phyloP scores from a whole-genome alignment of 92 coral and sea anemone species.

The Chrysogorgia sp. region DNA sequence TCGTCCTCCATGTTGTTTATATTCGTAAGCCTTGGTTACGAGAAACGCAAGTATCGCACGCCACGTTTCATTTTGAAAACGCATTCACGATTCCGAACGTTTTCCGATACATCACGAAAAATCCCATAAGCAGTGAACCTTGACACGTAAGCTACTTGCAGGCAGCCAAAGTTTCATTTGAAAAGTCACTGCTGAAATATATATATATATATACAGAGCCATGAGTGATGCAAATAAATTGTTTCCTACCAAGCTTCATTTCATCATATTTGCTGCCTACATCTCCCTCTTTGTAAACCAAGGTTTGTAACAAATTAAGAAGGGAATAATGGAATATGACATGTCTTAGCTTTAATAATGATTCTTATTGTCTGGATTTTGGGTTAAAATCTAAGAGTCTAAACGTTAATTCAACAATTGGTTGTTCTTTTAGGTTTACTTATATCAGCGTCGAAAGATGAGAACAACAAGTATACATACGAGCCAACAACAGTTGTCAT shows the following conservation, averaged over 20 bases:
- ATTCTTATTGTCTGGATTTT: no score
- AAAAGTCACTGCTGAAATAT: no score
- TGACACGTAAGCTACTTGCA: no score
- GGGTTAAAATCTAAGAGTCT: no score
- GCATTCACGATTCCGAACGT: no score
- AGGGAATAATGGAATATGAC: background rate
- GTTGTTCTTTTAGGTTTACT: conserved; percentile 71
- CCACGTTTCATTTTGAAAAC: no score
- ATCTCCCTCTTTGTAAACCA: conserved; percentile 89
- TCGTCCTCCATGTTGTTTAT: conserved; percentile 78
- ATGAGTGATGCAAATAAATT: conserved; percentile 78
- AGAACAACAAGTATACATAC: conserved; percentile 67
- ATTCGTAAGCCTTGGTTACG: conserved; percentile 43
- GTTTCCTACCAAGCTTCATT: conserved; percentile 85
- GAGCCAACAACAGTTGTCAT: conserved; percentile 92
- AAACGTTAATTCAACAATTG: no score
- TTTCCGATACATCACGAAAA: no score
- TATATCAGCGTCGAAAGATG: conserved; percentile 88
- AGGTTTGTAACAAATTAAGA: conserved; percentile 57
- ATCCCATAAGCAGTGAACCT: no score
- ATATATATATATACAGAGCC: no score
- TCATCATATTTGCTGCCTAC: conserved; percentile 84
- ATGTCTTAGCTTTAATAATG: no score
- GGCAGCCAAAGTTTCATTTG: no score
- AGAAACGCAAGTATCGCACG: background rate